These are phyloP conservation scores for Anhinga anhinga DNA, from an alignment of 2,113 vertebrate species.

Conservation along the genomic window DNA sequence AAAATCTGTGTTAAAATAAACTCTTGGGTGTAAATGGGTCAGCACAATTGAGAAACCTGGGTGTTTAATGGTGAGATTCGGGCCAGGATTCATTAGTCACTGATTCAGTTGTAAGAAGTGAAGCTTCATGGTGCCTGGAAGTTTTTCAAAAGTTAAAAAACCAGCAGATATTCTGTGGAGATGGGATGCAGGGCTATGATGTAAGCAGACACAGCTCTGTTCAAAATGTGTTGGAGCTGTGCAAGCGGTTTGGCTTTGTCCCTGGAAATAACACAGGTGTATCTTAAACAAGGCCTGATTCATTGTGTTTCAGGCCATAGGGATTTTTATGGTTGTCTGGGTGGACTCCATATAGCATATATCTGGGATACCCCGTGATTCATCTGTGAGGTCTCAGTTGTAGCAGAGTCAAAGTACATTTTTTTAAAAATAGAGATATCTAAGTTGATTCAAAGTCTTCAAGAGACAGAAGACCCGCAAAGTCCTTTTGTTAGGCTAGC, in stretches of 20 bases:
- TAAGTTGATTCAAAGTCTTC: neutral
- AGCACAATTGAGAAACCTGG: neutral
- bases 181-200: neutral
- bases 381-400: neutral
- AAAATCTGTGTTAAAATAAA: slow-evolving; percentile 9
- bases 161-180: neutral
- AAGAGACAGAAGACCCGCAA: neutral
- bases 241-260: neutral
- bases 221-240: neutral
- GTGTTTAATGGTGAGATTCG: neutral
- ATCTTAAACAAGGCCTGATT: neutral
- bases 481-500: neutral
- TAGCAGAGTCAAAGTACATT: neutral
- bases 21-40: slow-evolving; percentile 11
- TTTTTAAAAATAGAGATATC: neutral
- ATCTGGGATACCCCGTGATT: neutral
- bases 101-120: neutral
- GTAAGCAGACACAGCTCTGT: neutral
- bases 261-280: neutral
- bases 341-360: neutral
- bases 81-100: neutral
- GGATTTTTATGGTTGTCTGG: neutral
- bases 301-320: neutral
- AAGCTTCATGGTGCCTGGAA: neutral
- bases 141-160: neutral